phyloP scores from a whole-genome alignment of 1,140 invertebrate species.

The Drosophila tani region DNA sequence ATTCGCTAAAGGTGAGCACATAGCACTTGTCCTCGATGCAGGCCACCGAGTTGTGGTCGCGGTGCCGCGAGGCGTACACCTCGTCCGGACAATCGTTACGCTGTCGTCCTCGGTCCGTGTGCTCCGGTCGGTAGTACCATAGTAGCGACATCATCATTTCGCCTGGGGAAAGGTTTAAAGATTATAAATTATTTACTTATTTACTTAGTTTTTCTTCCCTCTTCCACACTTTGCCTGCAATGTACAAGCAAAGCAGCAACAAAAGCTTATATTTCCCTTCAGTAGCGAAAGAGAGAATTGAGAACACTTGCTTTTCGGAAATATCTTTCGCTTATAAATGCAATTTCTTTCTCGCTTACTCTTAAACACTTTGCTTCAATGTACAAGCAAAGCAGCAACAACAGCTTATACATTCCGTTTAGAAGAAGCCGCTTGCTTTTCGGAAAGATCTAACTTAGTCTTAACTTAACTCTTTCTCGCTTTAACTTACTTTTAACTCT shows the following conservation, averaged over 20 bases:
- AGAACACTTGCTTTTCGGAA: too few species aligned
- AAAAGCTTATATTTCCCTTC: too few species aligned
- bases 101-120: conserved; percentile 94
- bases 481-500: too few species aligned
- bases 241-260: too few species aligned
- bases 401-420: not conserved
- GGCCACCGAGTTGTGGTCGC: conserved; percentile 97
- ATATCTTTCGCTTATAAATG: too few species aligned
- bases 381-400: too few species aligned
- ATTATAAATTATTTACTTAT: not conserved
- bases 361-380: not conserved
- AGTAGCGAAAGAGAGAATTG: too few species aligned
- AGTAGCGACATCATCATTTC: conserved; percentile 98
- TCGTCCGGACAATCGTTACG: conserved; percentile 93
- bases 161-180: conserved; percentile 86
- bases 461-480: too few species aligned
- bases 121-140: conserved; percentile 99
- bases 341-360: too few species aligned
- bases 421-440: too few species aligned
- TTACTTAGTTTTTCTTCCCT: too few species aligned
- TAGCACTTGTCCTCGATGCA: conserved; percentile 99
- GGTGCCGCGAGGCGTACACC: conserved; percentile 97
- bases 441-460: too few species aligned
- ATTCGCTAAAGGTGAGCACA: conserved; percentile 98
- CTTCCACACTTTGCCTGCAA: not conserved